phyloP scores from a whole-genome alignment of 2,888 invertebrate species.

The Antheraea assamensis region DNA sequence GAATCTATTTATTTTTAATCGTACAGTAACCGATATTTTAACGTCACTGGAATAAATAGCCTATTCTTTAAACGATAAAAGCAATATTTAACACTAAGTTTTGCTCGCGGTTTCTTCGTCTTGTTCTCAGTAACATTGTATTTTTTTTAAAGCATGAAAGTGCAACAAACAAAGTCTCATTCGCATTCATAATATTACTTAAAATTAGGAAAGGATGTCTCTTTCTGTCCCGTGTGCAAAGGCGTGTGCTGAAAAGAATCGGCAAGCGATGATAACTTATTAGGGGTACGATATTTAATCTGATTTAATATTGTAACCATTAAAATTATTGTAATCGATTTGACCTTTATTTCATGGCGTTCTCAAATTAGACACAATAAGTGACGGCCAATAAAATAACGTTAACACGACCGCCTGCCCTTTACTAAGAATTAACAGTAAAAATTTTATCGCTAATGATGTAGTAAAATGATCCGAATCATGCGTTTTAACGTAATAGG shows the following conservation, averaged over 20 bases:
- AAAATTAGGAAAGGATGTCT: too few relatives aligned
- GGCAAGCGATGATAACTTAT: not conserved
- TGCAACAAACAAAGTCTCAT: too few relatives aligned
- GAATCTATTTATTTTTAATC: too few relatives aligned
- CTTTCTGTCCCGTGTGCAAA: not conserved
- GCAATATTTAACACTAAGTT: too few relatives aligned
- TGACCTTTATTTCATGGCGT: not conserved
- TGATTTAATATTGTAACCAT: not conserved
- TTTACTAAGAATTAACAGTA: not conserved
- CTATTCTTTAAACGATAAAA: too few relatives aligned
- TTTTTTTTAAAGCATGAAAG: too few relatives aligned
- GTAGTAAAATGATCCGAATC: not conserved
- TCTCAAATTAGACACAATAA: not conserved
- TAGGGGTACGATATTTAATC: not conserved
- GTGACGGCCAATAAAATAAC: not conserved
- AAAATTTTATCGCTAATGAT: not conserved
- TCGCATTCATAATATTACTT: too few relatives aligned
- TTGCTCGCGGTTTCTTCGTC: too few relatives aligned
- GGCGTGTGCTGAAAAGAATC: not conserved
- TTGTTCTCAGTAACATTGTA: too few relatives aligned
- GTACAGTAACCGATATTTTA: too few relatives aligned
- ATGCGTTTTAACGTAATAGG: not conserved
- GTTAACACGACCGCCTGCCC: not conserved
- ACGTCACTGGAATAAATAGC: too few relatives aligned
- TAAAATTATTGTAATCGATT: too few relatives aligned